Evolutionary conservation across 2,888 invertebrate species (phyloP).

Genomic region (Corbicula japonica): DNA sequence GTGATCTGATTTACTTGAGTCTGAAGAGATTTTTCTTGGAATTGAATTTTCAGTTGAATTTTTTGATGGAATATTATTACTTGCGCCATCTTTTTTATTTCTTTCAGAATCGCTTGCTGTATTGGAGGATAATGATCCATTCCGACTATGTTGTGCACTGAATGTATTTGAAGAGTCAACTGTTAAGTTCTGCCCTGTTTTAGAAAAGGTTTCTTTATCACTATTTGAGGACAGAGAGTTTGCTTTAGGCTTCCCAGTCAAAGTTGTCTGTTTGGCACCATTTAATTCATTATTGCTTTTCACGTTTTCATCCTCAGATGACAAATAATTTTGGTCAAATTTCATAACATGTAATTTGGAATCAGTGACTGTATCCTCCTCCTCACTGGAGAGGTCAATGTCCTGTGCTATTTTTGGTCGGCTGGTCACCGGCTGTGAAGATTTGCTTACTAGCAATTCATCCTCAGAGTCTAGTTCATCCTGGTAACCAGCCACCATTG

Average conservation of each 20-base stretch:
- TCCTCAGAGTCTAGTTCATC: conserved; percentile 93
- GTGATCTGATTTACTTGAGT: conserved; percentile 50
- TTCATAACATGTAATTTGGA: conserved; percentile 54
- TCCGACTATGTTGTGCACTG: conserved; percentile 14
- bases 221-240: conserved; percentile 41
- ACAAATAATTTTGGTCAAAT: conserved; percentile 54
- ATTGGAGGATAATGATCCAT: conserved; percentile 39
- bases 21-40: conserved; percentile 51
- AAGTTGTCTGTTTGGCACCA: conserved; percentile 25
- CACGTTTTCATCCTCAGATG: conserved; percentile 62
- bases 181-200: not conserved
- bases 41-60: conserved; percentile 7
- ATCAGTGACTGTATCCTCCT: conserved; percentile 57
- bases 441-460: conserved; percentile 66
- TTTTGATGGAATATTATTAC: conserved; percentile 4
- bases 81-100: not conserved
- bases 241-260: conserved; percentile 26
- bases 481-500: conserved; percentile 91
- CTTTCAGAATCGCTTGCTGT: conserved; percentile 44
- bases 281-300: conserved; percentile 52
- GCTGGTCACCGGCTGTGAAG: conserved; percentile 23
- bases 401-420: conserved; percentile 46
- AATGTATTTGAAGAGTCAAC: conserved; percentile 18
- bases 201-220: conserved; percentile 40
- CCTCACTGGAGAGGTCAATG: conserved; percentile 77